A percentile compares a stretch with the other conserved stretches of the same genome.
Conservation (phyloP, 2,113 vertebrate genomes). For the Campylorhamphus procurvoides region DNA sequence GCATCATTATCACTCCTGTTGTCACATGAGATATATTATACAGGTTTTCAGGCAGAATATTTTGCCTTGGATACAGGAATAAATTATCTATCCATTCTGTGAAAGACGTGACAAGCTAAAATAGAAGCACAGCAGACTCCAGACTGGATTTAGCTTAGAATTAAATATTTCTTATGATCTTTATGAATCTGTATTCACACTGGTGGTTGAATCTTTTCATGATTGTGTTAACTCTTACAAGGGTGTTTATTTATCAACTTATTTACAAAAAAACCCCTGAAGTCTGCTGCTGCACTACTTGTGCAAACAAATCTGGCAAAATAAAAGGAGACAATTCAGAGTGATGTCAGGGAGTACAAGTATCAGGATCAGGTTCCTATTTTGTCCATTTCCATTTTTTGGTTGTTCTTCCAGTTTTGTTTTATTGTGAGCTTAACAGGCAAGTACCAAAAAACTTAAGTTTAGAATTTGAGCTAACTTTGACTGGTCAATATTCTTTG, state of each 20-base stretch:
- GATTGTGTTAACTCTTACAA: not conserved
- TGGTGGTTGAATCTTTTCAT: not conserved
- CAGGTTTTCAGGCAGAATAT: not conserved
- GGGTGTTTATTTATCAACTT: not conserved
- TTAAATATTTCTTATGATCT: not conserved
- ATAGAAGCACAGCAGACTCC: not conserved
- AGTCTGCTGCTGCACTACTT: not conserved
- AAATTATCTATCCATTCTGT: not conserved
- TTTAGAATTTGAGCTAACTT: not conserved
- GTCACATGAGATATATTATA: not conserved
- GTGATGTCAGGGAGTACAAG: not conserved
- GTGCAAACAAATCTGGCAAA: not conserved
- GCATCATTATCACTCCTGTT: not conserved
- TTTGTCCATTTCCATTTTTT: not conserved
- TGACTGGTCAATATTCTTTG: not conserved
- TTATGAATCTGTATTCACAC: not conserved
- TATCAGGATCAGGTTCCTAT: not conserved
- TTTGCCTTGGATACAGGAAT: slow-evolving; percentile 23
- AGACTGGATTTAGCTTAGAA: not conserved
- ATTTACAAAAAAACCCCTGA: not conserved
- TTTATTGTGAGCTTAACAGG: not conserved
- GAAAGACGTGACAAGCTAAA: not conserved
- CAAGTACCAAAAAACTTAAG: not conserved
- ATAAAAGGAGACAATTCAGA: not conserved
- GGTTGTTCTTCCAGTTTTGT: not conserved